Evolutionary conservation across 2,797 vertebrate genomes (phyloP), one percentile per base, ranked within the genome.

Genomic region (Clarias pachynema): DNA sequence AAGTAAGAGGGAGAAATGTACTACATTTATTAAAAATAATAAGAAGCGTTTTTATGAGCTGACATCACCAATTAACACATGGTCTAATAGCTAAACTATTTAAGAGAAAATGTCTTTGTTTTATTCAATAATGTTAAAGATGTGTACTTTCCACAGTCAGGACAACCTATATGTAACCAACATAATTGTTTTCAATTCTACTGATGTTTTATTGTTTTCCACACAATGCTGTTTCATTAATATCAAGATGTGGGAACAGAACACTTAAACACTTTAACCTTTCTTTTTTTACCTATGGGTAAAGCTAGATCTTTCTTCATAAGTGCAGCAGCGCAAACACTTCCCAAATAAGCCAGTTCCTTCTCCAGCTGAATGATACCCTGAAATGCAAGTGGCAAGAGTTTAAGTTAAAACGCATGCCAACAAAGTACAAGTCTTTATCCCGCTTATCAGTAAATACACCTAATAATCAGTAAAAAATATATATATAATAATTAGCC

Each of bases 271-370:
- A 44, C n/a, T 18, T 26, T 8, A 63, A 4, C 16, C 34, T 6
- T 60, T 37, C 29, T 26, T 20, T 63, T 83, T 92, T 93, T 95
- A 99, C 98, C 98, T 93, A 98, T 96, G 37, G 97, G 97, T 88
- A 99, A 96, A 0, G 98, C 98, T 87, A 99, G 92, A 87, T 99
- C 98, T 91, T 99, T 99, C 92, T 99, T 99, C 98, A 99, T 99
- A 86, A 99, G 94, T 84, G 98, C 98, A 79, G 98, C 98, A 78
- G 98, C 98, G 93, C 98, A 99, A 60, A 98, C 96, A 69, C 98
- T 98, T 88, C 98, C 98, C 79, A 99, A 93, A 92, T 97, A 99
- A 20, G 98, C 97, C 89, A 99, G 87, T 90, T 99, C 98, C 92
- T 99, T 99, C 92, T 99, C 98, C 72, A 99, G 92, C 86, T 99